Conservation (phyloP, 2,113 vertebrate species). For the Pterocles orientalis region DNA sequence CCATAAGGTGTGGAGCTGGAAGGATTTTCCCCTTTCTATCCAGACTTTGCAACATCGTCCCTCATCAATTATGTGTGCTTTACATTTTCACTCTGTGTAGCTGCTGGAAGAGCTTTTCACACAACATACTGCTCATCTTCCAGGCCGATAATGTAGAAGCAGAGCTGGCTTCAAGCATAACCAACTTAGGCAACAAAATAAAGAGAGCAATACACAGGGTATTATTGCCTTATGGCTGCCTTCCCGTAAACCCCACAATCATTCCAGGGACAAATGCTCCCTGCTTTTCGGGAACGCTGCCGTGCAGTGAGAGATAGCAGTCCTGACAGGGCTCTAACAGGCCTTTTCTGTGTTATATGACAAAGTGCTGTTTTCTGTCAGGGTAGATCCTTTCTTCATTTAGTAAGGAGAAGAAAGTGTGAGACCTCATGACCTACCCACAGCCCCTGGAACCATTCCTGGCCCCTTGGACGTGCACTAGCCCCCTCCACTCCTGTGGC, state of each 20-base stretch:
- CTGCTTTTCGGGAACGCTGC: not conserved
- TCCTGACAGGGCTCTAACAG: not conserved
- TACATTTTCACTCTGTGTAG: not conserved
- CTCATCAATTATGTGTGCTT: not conserved
- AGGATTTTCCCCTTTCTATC: not conserved
- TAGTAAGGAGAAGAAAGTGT: not conserved
- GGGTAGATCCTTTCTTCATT: not conserved
- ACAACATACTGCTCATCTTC: not conserved
- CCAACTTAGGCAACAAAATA: not conserved
- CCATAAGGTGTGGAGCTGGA: not conserved
- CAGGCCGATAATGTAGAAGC: not conserved
- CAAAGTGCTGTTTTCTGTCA: not conserved
- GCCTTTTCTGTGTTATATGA: not conserved
- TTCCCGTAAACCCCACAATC: not conserved
- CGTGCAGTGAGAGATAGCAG: not conserved
- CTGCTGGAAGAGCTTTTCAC: not conserved
- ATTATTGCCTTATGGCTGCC: not conserved
- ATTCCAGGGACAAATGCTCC: not conserved
- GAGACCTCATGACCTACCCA: not conserved
- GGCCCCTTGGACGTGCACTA: not conserved
- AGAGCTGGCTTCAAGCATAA: not conserved
- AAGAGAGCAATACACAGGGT: rapidly evolving
- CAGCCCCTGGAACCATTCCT: not conserved
- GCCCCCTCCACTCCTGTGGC: not conserved
- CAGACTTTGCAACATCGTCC: not conserved